Base-by-base conservation (phyloP, 2,888 invertebrate genomes). In the Aproaerema taeniolella region DNA sequence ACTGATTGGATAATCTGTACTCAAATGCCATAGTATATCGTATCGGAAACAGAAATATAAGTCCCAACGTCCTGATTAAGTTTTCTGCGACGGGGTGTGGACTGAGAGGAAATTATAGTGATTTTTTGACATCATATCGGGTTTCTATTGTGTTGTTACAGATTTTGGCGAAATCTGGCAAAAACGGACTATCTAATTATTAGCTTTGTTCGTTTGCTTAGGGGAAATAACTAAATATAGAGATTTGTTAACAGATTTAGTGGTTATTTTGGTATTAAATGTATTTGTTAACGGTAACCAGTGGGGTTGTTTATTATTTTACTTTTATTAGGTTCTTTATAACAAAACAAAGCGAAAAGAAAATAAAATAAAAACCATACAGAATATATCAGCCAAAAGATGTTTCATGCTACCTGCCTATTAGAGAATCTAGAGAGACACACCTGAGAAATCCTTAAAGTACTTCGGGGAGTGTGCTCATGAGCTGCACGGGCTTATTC, bases 1-100 rank as follows among this genome's bases (percentile, higher is more conserved):
- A 82, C 86, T 85, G 86, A 86, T 86, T 86, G 85, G 85, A 82
- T 86, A 86, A 86, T 86, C 85, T 85, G 78, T 82, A 70, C 71
- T 85, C 83, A 83, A 85, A 83, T 67, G 82, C 60, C 77, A 81
- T 76, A 76, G 73, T 74, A 77, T 79, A 72, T 67, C 74, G 80
- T 83, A 85, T 85, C 85, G 85, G 82, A 85, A 85, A 81, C 82
- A 79, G 82, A 82, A 82, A 77, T 75, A 67, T 74, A 74, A 76
- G 76, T 69, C 67, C 67, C 70, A 50, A 68, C 61, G 65, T 77
- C 62, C 76, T 85, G 83, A 83, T 85, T 82, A 75, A 77, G 81
- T 81, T 76, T 70, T 71, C 75, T 75, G 68, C 61, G 64, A 51
- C 56, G 53, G 74, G 82, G 81, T 72, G 81, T 67, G 62, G 55